Evolutionary conservation across 1,140 invertebrate genomes (phyloP).

Genomic region (Xylocopa sonorina): DNA sequence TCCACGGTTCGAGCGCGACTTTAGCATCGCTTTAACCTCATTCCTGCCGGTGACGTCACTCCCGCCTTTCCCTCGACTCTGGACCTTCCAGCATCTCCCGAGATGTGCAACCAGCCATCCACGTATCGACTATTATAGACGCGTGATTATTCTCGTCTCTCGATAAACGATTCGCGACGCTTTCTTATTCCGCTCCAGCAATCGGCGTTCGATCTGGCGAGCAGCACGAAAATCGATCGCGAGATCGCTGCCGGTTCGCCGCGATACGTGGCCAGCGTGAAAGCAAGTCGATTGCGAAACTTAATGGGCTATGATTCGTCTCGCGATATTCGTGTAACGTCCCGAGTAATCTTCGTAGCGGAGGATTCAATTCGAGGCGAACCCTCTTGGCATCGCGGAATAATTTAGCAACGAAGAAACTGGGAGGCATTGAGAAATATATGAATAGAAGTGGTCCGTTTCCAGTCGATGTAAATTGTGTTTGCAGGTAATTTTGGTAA

Average conservation of each 20-base stretch:
- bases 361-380: background rate
- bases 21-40: slow-evolving; percentile 76
- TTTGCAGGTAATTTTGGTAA: background rate
- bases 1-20: slow-evolving; percentile 61
- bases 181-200: background rate
- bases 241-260: background rate
- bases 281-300: slow-evolving; percentile 34
- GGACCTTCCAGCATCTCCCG: slow-evolving; percentile 74
- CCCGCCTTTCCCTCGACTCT: slow-evolving; percentile 76
- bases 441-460: too few species aligned
- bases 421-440: too few species aligned
- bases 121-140: slow-evolving; percentile 71
- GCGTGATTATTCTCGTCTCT: slow-evolving; percentile 40
- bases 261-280: background rate
- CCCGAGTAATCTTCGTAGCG: too few species aligned
- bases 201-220: background rate
- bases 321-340: background rate
- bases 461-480: background rate
- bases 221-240: background rate
- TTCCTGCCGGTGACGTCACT: slow-evolving; percentile 77
- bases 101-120: slow-evolving; percentile 71
- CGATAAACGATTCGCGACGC: background rate
- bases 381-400: too few species aligned
- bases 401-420: too few species aligned
- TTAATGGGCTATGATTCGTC: slow-evolving; percentile 34